Evolutionary conservation across 1,140 invertebrate genomes (phyloP), one percentile per base, ranked within the genome.

Genomic region (Brachionus rotundiformis): DNA sequence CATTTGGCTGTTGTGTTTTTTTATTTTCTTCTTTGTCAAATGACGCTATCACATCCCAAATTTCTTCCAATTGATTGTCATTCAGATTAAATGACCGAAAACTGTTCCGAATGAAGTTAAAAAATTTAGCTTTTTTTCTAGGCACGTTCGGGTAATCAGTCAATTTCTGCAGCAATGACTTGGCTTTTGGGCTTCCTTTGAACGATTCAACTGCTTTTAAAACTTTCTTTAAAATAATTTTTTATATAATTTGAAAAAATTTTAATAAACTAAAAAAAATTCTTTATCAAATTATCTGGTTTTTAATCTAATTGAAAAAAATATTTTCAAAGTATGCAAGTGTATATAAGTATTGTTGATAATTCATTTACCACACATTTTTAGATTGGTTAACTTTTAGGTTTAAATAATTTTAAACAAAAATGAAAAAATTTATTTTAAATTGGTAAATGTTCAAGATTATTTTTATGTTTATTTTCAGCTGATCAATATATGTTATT

Each of bases 51-150:
- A 79, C 76, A 41, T 19, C 31, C 76, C 76, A 79, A 59, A 79
- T 79, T 63, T 79, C 76, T 7, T 79, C 29, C 19, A 79, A 39
- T 63, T 79, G 76, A 27, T n/a, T 33, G 13, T 79, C 47, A 33
- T 16, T 79, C n/a, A 79, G 1, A 19, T 63, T 54, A 59, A 36
- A 61, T 7, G 76, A 79, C 11, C 76, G 13, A 39, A 79, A 79
- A 39, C 76, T 79, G 27, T 79, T 79, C 31, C 76, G 25, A 23
- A 79, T 39, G 29, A 79, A 79, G n/a, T 79, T 79, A 19, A 59
- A 88, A 88, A 96, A 98, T 86, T 95, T 96, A 0, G 89, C 88
- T 85, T 94, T 93, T 86, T 96, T 97, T 44, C 94, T 90, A n/a
- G 95, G 95, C 84, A 96, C 93, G 86, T 97, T 98, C 61, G 92